Base-by-base conservation (phyloP, 2,888 invertebrate genomes). In the Aporophyla lueneburgensis region DNA sequence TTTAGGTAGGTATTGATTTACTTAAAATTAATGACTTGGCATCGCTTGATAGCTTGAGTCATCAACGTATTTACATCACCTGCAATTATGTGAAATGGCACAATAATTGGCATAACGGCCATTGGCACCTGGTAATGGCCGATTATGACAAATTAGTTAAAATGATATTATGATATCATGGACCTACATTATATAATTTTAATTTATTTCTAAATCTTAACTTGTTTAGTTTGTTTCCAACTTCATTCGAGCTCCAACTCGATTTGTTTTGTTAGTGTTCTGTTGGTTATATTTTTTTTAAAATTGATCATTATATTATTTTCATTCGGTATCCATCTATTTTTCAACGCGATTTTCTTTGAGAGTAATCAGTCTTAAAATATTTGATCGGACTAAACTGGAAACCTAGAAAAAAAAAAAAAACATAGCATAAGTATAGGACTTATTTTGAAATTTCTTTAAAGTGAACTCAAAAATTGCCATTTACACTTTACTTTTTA, bases 21-120 rank as follows among this genome's bases (percentile, higher is more conserved):
- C 5, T 40, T 72, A 33, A 27, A 49, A 19, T 51, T 43, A 54
- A 19, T 53, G 27, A 75, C 7, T 40, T 1, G 16, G 24, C 33
- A 46, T 33, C n/a, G 51, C 19, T 1, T 21, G 43, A 68, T 16
- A 46, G 51, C 43, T 19, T 71, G 10, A 43, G 9, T 69, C 16
- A 73, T 65, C n/a, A 16, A 51, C 51, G 21, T 16, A 21, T 58
- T 40, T 43, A 67, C 21, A 46, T 61, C 59, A 56, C 54, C 46
- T 27, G 40, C 40, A 56, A 56, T 62, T 62, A 62, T 16, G 49
- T 14, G 5, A 54, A 78, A 66, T 54, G 19, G n/a, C 43, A 27
- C 16, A 59, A 54, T 70, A 70, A 66, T 49, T 78, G 59, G 5
- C 27, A 54, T 61, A 54, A 59, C 21, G 63, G n/a, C 19, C 53